Conservation (phyloP, 2,888 invertebrate genomes). For the Papilio elwesi region DNA sequence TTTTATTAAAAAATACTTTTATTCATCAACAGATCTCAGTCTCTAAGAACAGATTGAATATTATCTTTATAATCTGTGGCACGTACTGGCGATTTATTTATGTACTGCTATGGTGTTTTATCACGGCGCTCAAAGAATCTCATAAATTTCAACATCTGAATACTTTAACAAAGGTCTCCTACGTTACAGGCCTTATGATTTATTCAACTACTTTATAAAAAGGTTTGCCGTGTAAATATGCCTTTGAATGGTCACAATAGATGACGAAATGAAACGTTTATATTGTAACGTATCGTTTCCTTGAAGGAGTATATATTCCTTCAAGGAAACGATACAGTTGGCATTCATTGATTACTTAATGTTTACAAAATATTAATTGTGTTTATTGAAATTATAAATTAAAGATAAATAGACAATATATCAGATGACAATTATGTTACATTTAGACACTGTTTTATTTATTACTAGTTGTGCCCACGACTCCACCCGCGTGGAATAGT, state of each 20-base stretch:
- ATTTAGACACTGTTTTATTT: not conserved
- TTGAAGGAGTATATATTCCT: too few relatives aligned
- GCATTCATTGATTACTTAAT: not conserved
- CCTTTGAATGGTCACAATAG: not conserved
- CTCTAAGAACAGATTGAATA: not conserved
- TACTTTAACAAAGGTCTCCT: constrained; percentile 5
- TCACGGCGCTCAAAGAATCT: constrained; percentile 4
- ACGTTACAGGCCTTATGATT: constrained; percentile 17
- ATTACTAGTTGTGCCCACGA: not conserved
- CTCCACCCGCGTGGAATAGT: too few relatives aligned
- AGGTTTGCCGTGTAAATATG: not conserved
- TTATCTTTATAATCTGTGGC: not conserved
- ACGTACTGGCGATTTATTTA: constrained; percentile 1
- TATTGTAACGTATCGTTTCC: too few relatives aligned
- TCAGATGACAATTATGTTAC: not conserved
- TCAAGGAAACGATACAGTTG: not conserved
- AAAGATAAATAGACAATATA: not conserved
- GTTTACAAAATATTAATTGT: not conserved
- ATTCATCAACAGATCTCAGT: not conserved
- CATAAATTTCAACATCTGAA: constrained; percentile 8
- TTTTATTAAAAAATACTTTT: not conserved
- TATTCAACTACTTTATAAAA: constrained; percentile 22
- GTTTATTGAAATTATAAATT: not conserved
- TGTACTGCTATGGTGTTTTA: not conserved
- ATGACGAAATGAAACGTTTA: not conserved